Evolutionary conservation across 2,888 invertebrate species (phyloP).

Genomic region (Lottia gigantea): DNA sequence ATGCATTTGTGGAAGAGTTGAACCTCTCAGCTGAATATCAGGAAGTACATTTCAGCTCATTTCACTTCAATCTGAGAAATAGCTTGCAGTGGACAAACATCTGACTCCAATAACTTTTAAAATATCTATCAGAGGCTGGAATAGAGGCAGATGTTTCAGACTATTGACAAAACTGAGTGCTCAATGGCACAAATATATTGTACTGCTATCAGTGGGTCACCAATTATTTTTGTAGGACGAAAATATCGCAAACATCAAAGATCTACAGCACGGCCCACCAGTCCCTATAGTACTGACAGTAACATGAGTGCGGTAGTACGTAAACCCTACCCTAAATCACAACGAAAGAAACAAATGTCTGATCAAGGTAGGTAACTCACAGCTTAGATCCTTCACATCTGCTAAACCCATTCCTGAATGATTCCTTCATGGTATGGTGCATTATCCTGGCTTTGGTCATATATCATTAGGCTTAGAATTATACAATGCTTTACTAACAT

Average conservation of each 20-base stretch:
- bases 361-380: slow-evolving; percentile 48
- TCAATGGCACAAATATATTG: not conserved
- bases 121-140: no score
- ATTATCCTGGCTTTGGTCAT: no score
- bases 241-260: slow-evolving; percentile 46
- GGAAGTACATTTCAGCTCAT: no score
- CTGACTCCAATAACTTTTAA: no score
- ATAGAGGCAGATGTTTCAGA: no score
- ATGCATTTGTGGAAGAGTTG: no score
- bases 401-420: not conserved
- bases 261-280: slow-evolving; percentile 56
- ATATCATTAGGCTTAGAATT: not conserved
- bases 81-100: no score
- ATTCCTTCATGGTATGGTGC: no score
- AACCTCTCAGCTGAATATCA: no score
- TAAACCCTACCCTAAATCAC: slow-evolving; percentile 66
- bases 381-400: not conserved
- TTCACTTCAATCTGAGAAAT: no score
- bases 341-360: slow-evolving; percentile 62
- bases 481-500: no score
- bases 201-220: not conserved
- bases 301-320: slow-evolving; percentile 66
- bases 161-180: no score
- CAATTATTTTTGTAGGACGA: slow-evolving; percentile 22
- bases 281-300: slow-evolving; percentile 69